phyloP scores from a whole-genome alignment of 2,797 vertebrate species.

The Dendrocincla fuliginosa region DNA sequence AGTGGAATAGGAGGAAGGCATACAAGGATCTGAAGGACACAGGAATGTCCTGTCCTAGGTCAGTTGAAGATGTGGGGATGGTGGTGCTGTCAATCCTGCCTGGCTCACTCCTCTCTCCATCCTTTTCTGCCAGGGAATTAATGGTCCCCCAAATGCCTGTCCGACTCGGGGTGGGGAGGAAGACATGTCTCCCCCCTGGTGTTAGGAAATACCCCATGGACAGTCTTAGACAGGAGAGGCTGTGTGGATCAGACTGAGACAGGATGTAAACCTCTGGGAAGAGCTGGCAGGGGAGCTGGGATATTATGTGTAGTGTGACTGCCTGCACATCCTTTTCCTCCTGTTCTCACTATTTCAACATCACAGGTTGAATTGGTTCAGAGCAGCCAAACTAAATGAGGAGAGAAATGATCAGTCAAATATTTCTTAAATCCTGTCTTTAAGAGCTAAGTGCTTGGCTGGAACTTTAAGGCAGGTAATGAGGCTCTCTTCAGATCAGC shows the following conservation, averaged over 20 bases:
- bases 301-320: not conserved
- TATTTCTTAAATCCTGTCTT: conserved; percentile 71
- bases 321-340: conserved; percentile 22
- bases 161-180: not conserved
- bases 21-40: not conserved
- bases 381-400: conserved; percentile 74
- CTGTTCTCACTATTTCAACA: conserved; percentile 53
- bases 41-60: not conserved
- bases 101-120: not conserved
- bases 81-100: not conserved
- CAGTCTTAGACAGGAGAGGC: not conserved
- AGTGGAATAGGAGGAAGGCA: rapidly evolving
- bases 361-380: conserved; percentile 71
- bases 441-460: conserved; percentile 71
- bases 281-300: not conserved
- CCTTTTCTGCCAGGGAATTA: not conserved
- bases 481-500: conserved; percentile 63
- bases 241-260: not conserved
- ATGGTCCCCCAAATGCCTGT: not conserved
- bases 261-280: not conserved
- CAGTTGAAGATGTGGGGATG: not conserved
- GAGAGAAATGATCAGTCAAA: conserved; percentile 75
- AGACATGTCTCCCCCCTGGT: not conserved
- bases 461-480: conserved; percentile 64
- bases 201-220: not conserved